Base-by-base conservation (phyloP, 2,113 vertebrate species). In the Polypterus senegalus region DNA sequence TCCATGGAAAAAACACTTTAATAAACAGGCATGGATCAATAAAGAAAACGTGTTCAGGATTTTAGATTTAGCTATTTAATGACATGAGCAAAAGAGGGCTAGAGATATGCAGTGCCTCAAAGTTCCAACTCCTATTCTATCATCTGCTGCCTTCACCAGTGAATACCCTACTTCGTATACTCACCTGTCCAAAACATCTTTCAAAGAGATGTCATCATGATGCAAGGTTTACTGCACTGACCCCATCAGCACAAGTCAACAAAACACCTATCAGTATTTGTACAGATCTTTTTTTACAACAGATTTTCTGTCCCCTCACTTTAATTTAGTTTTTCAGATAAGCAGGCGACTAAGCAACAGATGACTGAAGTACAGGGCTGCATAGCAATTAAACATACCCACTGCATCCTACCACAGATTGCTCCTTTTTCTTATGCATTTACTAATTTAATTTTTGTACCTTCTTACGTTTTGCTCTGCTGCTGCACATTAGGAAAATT, bases 351-450 rank as follows among this genome's bases (percentile, higher is more conserved):
- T 85, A 83, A 70, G 80, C 85, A 81, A 73, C 81, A 84, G 83
- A 81, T 82, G 77, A 79, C 83, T 54, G 80, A 85, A 85, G 27
- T 27, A 27, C 27, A 27, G 92, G 73, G 49, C 58, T 75, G 92
- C 93, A 90, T 92, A 89, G 88, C 83, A 93, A 93, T 87, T 90
- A 91, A 92, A 92, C 85, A 86, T 80, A 68, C 76, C 78, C 76
- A 71, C 77, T 75, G 75, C 79, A 78, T 76, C 81, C 70, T 71
- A 77, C 81, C 67, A 27, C 27, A 65, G 27, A 57, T 44, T 48
- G 51, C 48, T 58, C n/a, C 46, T 77, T 71, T 58, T 47, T 69
- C 70, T 70, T 69, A 74, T 76, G 83, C 83, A 84, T 27, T 27
- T 27, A 27, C 27, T 27, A 1, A 27, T 27, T 27, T 27, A 27